Conservation (phyloP, 2,113 vertebrate genomes). For the Poecile atricapillus region DNA sequence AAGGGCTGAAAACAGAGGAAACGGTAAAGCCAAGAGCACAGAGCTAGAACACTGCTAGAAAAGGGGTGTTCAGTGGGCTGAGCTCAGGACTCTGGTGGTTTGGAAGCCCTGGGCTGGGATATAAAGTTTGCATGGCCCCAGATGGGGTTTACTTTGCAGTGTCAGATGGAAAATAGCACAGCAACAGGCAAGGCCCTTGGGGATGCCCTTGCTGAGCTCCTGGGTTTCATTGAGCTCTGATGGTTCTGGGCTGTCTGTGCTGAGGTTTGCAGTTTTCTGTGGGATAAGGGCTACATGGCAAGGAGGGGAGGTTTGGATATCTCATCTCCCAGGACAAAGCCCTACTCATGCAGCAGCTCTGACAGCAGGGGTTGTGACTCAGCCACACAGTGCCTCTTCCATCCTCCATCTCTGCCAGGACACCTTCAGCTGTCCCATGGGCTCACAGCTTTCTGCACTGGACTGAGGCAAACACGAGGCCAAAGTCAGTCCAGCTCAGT, state of each 20-base stretch:
- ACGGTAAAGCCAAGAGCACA: not conserved
- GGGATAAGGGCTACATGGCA: not conserved
- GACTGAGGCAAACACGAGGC: not conserved
- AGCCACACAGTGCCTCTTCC: not conserved
- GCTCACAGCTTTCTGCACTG: not conserved
- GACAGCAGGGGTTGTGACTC: not conserved
- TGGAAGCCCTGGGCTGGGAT: not conserved
- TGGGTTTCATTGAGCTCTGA: not conserved
- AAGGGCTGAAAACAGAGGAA: not conserved
- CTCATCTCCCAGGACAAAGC: not conserved
- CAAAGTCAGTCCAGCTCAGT: not conserved
- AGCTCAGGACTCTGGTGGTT: not conserved
- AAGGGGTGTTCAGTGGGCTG: not conserved
- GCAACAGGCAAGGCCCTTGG: not conserved
- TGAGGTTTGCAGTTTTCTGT: not conserved
- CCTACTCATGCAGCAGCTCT: accelerated
- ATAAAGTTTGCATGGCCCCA: not conserved
- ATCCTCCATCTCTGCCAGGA: not conserved
- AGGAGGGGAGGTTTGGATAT: not conserved
- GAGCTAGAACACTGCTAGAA: not conserved
- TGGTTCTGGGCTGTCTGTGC: accelerated
- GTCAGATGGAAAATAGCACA: not conserved
- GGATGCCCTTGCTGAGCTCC: not conserved
- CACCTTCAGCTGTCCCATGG: not conserved
- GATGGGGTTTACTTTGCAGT: not conserved